These are phyloP conservation scores for Typhlichthys eigenmanni DNA, from an alignment of 2,797 vertebrate genomes.

Conservation along the genomic window DNA sequence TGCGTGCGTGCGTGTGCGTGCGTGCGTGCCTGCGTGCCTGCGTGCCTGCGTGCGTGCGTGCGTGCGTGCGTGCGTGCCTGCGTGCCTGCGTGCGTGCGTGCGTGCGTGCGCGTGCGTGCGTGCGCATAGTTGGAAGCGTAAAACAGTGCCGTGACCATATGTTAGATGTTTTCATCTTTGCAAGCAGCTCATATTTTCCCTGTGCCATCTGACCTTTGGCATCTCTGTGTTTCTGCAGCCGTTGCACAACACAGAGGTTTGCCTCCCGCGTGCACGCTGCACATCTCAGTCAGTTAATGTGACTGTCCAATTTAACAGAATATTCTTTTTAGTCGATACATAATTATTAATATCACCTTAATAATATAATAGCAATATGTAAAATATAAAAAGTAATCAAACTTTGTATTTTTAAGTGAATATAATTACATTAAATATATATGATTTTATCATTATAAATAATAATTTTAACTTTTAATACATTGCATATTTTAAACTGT, in stretches of 20 bases:
- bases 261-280: slow-evolving; percentile 40
- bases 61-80: no score
- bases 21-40: no score
- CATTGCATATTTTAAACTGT: no score
- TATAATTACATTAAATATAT: no score
- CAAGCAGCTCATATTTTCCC: slow-evolving; percentile 19
- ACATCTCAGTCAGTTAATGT: slow-evolving; percentile 16
- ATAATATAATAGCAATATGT: background rate
- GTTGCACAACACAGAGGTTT: slow-evolving; percentile 30
- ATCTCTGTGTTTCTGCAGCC: slow-evolving; percentile 25
- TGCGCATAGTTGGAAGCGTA: background rate
- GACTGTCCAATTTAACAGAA: background rate
- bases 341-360: background rate
- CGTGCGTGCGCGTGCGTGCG: slow-evolving; percentile 6
- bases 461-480: no score
- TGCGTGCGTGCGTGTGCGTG: no score
- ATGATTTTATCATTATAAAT: no score
- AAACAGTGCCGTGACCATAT: background rate
- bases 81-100: no score
- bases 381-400: background rate
- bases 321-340: background rate
- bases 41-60: slow-evolving; percentile 4
- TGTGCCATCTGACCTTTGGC: slow-evolving; percentile 47
- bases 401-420: background rate
- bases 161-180: background rate